Evolutionary conservation across 2,113 vertebrate species (phyloP).

Genomic region (Syrmaticus mikado): DNA sequence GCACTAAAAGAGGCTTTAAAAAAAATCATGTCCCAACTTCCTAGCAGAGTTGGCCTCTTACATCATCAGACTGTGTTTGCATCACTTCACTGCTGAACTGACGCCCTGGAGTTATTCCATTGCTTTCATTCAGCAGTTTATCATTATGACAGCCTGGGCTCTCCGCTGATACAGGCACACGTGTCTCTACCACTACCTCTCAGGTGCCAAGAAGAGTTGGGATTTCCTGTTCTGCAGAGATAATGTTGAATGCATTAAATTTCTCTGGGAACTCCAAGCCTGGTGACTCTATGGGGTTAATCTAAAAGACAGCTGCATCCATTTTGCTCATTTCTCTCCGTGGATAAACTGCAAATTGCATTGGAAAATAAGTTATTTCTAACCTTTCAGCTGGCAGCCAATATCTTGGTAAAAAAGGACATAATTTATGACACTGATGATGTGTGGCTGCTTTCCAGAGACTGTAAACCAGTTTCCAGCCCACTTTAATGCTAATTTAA

Average conservation of each 20-base stretch:
- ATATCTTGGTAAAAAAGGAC: constrained; percentile 55
- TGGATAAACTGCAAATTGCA: constrained; percentile 77
- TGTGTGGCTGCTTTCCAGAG: constrained; percentile 28
- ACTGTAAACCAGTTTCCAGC: constrained; percentile 19
- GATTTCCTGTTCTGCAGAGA: background rate
- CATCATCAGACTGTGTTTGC: background rate
- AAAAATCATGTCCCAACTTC: background rate
- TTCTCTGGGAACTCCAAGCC: constrained; percentile 23
- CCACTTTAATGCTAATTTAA: constrained; percentile 31
- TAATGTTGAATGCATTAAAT: background rate
- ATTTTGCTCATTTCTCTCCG: constrained; percentile 75
- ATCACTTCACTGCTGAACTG: background rate
- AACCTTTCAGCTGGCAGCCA: constrained; percentile 69
- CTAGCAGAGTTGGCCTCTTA: background rate
- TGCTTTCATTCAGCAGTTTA: background rate
- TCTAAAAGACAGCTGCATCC: constrained; percentile 78
- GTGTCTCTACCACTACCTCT: background rate
- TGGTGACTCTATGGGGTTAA: constrained; percentile 62
- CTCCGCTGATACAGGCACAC: background rate
- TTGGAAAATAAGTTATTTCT: constrained; percentile 77
- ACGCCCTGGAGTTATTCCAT: background rate
- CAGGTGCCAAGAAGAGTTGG: background rate
- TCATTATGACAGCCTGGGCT: background rate
- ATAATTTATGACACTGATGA: constrained; percentile 33
- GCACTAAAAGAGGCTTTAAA: background rate